Percentiles rank a stretch among this genome's conserved stretches.
Evolutionary conservation across 2,888 invertebrate species (phyloP).

Genomic region (Omphaloscelis lunosa): DNA sequence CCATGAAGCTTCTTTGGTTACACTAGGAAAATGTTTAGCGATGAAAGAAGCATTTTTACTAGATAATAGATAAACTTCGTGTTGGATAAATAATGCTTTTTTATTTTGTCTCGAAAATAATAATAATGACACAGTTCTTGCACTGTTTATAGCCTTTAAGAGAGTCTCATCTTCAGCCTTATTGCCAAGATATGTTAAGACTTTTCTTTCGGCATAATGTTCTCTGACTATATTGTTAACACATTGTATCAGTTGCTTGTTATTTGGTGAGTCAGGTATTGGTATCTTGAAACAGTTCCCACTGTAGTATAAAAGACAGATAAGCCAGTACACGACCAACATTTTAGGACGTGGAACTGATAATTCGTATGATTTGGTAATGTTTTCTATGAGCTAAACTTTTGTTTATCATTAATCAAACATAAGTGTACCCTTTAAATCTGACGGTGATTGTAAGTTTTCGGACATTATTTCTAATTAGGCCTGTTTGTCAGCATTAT

Average conservation of each 20-base stretch:
- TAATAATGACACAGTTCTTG: conserved; percentile 30
- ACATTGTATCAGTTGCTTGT: conserved; percentile 47
- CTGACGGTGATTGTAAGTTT: conserved; percentile 41
- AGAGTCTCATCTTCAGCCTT: conserved; percentile 39
- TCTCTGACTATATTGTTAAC: conserved; percentile 47
- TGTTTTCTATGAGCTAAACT: not conserved
- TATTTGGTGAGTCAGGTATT: conserved; percentile 9
- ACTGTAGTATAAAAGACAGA: conserved; percentile 6
- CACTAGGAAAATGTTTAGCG: conserved; percentile 41
- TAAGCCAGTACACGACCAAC: conserved; percentile 41
- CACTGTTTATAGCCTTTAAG: conserved; percentile 41
- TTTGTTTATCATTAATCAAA: conserved; percentile 33
- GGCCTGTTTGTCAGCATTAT: conserved; percentile 9
- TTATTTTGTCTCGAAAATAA: conserved; percentile 8
- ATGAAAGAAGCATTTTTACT: conserved; percentile 60
- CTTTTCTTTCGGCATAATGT: conserved; percentile 52
- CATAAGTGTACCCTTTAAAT: conserved; percentile 9
- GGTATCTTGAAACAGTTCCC: conserved; percentile 36
- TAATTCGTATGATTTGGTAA: not conserved
- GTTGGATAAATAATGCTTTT: conserved; percentile 21
- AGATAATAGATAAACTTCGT: conserved; percentile 71
- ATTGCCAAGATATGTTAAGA: conserved; percentile 46
- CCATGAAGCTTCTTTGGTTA: conserved; percentile 72
- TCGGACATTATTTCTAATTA: conserved; percentile 25
- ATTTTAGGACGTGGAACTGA: conserved; percentile 19